Percentiles rank a stretch among this genome's conserved stretches.
phyloP scores from a whole-genome alignment of 2,113 vertebrate genomes.

The Nyctibius bracteatus region DNA sequence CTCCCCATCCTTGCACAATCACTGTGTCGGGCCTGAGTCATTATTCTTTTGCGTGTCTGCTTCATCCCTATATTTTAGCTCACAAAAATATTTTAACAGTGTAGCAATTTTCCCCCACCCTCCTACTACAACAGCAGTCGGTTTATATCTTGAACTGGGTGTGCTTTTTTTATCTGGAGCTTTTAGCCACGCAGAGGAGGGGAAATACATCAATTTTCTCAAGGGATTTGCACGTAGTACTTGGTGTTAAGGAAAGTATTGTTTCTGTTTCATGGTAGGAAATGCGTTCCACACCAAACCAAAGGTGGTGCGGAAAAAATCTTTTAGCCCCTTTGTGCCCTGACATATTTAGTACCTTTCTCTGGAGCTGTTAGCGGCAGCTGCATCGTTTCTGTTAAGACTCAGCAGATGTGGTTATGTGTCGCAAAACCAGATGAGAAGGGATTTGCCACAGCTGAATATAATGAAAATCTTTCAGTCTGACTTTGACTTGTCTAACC shows the following conservation, averaged over 20 bases:
- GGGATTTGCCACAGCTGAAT: slow-evolving; percentile 23
- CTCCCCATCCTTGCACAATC: neutral
- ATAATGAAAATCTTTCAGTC: slow-evolving; percentile 21
- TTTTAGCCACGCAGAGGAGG: neutral
- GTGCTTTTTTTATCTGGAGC: neutral
- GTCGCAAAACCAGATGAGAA: neutral
- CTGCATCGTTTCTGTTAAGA: neutral
- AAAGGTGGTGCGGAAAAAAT: neutral
- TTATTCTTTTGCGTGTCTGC: neutral
- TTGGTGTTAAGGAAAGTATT: neutral
- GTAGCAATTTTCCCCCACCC: neutral
- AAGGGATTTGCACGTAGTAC: neutral
- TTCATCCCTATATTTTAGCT: neutral
- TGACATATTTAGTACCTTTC: neutral
- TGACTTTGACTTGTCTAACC: neutral
- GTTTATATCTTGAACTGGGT: neutral
- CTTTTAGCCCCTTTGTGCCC: neutral
- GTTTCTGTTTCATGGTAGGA: neutral
- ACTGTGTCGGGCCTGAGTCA: neutral
- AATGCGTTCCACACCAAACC: neutral
- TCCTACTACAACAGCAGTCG: neutral
- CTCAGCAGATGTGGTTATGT: slow-evolving; percentile 30
- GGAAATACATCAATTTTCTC: neutral
- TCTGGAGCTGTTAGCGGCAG: neutral
- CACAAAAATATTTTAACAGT: neutral